phyloP scores from a whole-genome alignment of 2,113 vertebrate genomes.

The Thunnus maccoyii region DNA sequence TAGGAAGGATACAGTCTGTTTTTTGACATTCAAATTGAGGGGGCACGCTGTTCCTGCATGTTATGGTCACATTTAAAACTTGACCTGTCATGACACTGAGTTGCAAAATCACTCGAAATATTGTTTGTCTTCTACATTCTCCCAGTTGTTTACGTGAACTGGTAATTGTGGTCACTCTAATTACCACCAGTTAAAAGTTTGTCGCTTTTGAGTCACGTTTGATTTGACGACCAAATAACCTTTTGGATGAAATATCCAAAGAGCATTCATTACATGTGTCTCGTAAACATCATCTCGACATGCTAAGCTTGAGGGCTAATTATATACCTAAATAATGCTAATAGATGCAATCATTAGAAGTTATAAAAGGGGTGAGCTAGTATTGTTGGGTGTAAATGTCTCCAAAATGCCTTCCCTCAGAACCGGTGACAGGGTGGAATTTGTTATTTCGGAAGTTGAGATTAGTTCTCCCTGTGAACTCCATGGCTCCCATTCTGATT shows the following conservation, averaged over 20 bases:
- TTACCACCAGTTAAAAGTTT: constrained; percentile 43
- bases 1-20: constrained; percentile 79
- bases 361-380: constrained; percentile 6
- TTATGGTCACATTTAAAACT: constrained; percentile 68
- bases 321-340: constrained; percentile 64
- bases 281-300: constrained; percentile 41
- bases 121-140: constrained; percentile 26
- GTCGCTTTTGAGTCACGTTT: constrained; percentile 32
- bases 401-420: constrained; percentile 46
- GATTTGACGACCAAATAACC: constrained; percentile 53
- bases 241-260: constrained; percentile 53
- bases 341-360: constrained; percentile 68
- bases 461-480: constrained; percentile 79
- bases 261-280: constrained; percentile 30
- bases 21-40: constrained; percentile 80
- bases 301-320: constrained; percentile 70
- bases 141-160: constrained; percentile 24
- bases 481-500: constrained; percentile 78
- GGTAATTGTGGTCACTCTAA: constrained; percentile 37
- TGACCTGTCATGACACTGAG: constrained; percentile 27
- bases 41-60: constrained; percentile 75
- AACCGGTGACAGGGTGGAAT: constrained; percentile 64
- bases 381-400: constrained; percentile 47
- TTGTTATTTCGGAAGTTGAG: constrained; percentile 76
- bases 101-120: constrained; percentile 43